phyloP scores from a whole-genome alignment of 2,797 vertebrate genomes.

The Cetoscarus ocellatus region DNA sequence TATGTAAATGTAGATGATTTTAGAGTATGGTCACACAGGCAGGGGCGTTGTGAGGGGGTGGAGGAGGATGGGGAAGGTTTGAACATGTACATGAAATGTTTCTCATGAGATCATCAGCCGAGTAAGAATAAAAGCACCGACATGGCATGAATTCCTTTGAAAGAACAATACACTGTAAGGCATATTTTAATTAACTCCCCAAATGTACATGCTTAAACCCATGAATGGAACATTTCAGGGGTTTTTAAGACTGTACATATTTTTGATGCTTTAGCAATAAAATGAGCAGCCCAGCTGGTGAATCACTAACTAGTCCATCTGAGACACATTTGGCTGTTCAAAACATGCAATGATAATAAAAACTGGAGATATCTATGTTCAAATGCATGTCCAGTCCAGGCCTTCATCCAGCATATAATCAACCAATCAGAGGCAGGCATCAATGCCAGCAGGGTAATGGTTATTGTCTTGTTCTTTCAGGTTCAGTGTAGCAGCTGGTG shows the following conservation, averaged over 20 bases:
- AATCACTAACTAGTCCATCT: slow-evolving; percentile 33
- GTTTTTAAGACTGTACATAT: slow-evolving; percentile 6
- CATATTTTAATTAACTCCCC: slow-evolving; percentile 15
- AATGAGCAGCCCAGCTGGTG: slow-evolving; percentile 14
- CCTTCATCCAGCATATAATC: slow-evolving; percentile 42
- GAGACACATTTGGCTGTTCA: slow-evolving; percentile 38
- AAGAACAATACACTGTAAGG: slow-evolving; percentile 14
- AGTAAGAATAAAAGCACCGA: neutral
- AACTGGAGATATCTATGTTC: slow-evolving; percentile 28
- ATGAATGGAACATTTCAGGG: neutral
- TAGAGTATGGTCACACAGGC: slow-evolving; percentile 17
- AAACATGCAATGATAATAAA: slow-evolving; percentile 21
- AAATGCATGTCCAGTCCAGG: slow-evolving; percentile 28
- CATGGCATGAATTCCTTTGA: slow-evolving; percentile 12
- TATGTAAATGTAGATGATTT: slow-evolving; percentile 14
- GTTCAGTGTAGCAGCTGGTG: slow-evolving; percentile 41
- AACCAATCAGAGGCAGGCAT: slow-evolving; percentile 29
- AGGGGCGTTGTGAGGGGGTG: neutral
- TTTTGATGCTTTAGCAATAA: neutral
- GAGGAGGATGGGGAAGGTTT: slow-evolving; percentile 3
- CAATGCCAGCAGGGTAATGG: slow-evolving; percentile 31
- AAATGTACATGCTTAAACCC: neutral
- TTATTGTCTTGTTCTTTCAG: slow-evolving; percentile 34
- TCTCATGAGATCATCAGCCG: slow-evolving; percentile 14
- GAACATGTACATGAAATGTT: slow-evolving; percentile 2